A percentile compares a stretch with the other conserved stretches of the same genome.
phyloP scores from a whole-genome alignment of 2,888 invertebrate species.

The Drosophila suboccidentalis region DNA sequence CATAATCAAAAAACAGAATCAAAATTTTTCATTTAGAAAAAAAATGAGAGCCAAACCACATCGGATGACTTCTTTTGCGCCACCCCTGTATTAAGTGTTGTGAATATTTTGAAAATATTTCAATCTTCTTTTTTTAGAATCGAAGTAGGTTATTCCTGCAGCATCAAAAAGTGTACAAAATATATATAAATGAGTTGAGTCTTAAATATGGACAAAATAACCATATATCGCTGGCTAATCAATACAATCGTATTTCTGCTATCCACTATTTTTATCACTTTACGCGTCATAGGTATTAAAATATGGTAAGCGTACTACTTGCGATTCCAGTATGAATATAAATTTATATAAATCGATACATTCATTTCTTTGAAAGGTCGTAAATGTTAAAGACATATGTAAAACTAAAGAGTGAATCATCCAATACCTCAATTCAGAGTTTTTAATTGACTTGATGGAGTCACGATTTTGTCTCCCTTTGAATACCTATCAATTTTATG shows the following conservation, averaged over 20 bases:
- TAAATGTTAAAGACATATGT: background rate
- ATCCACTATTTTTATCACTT: background rate
- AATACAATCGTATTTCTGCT: constrained; percentile 16
- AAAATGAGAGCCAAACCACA: too few species aligned
- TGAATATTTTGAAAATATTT: too few species aligned
- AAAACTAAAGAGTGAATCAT: background rate
- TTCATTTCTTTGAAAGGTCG: background rate
- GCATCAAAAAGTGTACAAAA: background rate
- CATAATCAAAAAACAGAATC: too few species aligned
- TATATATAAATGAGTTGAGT: background rate
- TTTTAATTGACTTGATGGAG: background rate
- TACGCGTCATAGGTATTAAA: background rate
- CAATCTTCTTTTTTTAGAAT: too few species aligned
- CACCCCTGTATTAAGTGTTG: too few species aligned
- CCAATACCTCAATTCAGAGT: background rate
- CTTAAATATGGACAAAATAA: constrained; percentile 15
- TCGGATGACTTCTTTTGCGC: too few species aligned
- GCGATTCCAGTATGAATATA: background rate
- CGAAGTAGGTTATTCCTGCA: background rate
- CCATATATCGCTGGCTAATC: constrained; percentile 2
- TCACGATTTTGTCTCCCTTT: background rate
- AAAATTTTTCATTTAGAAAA: too few species aligned
- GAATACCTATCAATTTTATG: background rate
- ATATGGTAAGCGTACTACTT: background rate
- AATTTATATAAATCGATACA: background rate